phyloP scores from a whole-genome alignment of 2,113 vertebrate species.

The Pterophyllum scalare region DNA sequence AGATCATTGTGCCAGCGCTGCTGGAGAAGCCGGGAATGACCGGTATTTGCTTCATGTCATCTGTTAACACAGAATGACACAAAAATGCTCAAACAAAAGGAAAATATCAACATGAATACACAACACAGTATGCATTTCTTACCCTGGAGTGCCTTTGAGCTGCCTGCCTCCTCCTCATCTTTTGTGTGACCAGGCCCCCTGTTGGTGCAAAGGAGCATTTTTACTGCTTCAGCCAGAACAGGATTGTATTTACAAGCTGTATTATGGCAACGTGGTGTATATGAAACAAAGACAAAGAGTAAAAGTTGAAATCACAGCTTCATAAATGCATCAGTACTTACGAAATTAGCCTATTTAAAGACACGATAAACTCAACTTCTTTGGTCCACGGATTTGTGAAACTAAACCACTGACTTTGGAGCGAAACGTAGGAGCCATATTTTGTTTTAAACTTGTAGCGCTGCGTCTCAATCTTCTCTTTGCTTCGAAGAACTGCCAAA shows the following conservation, averaged over 20 bases:
- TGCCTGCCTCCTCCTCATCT: slow-evolving; percentile 54
- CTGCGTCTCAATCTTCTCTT: slow-evolving; percentile 88
- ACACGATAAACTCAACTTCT: slow-evolving; percentile 90
- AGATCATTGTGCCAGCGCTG: slow-evolving; percentile 82
- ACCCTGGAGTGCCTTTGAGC: slow-evolving; percentile 83
- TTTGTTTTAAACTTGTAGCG: slow-evolving; percentile 90
- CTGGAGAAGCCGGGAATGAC: slow-evolving; percentile 77
- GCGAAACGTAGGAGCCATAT: slow-evolving; percentile 84
- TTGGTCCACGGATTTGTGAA: slow-evolving; percentile 93
- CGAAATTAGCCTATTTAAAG: slow-evolving; percentile 86
- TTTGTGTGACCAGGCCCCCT: slow-evolving; percentile 56
- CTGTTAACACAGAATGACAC: slow-evolving; percentile 55
- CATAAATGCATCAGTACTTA: slow-evolving; percentile 77
- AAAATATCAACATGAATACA: background rate
- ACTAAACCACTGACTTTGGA: slow-evolving; percentile 90
- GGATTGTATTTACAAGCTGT: background rate
- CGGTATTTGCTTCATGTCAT: slow-evolving; percentile 75
- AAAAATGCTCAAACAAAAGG: background rate
- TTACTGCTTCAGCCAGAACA: background rate
- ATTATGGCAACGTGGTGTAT: background rate
- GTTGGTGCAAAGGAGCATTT: slow-evolving; percentile 38
- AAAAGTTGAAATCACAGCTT: background rate
- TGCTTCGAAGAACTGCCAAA: slow-evolving; percentile 85
- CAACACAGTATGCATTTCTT: slow-evolving; percentile 23
- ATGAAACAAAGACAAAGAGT: background rate